Percentiles rank a stretch among this genome's conserved stretches.
These are phyloP conservation scores for Yponomeuta cagnagella DNA, from an alignment of 2,888 invertebrate genomes.

Conservation along the genomic window DNA sequence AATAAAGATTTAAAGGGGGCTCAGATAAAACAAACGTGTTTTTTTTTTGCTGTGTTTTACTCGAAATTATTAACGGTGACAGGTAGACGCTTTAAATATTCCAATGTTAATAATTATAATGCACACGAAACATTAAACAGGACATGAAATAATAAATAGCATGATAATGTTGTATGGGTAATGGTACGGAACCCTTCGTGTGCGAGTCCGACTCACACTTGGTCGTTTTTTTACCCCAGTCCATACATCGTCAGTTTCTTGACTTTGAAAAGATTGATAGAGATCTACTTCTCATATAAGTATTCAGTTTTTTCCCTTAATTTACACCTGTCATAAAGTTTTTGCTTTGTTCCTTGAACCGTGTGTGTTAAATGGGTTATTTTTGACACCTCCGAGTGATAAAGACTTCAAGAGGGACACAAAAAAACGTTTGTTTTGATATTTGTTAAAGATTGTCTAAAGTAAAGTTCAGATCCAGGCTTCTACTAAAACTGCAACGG, in stretches of 20 bases:
- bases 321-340: conserved; percentile 3
- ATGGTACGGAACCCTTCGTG: no score
- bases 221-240: not conserved
- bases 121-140: no score
- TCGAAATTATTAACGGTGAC: no score
- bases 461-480: not conserved
- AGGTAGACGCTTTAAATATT: no score
- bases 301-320: not conserved
- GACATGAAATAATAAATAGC: no score
- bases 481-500: not conserved
- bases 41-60: no score
- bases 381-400: not conserved
- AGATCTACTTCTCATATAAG: not conserved
- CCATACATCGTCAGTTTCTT: not conserved
- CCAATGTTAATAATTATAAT: no score
- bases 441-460: not conserved
- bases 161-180: no score
- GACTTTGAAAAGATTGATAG: not conserved
- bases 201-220: no score
- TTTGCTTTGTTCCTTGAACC: not conserved
- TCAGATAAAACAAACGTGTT: no score
- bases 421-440: not conserved
- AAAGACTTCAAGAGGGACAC: not conserved
- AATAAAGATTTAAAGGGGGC: no score
- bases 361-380: not conserved